Evolutionary conservation across 2,888 invertebrate genomes (phyloP), one percentile per base, ranked within the genome.

Genomic region (Nephrotoma appendiculata): DNA sequence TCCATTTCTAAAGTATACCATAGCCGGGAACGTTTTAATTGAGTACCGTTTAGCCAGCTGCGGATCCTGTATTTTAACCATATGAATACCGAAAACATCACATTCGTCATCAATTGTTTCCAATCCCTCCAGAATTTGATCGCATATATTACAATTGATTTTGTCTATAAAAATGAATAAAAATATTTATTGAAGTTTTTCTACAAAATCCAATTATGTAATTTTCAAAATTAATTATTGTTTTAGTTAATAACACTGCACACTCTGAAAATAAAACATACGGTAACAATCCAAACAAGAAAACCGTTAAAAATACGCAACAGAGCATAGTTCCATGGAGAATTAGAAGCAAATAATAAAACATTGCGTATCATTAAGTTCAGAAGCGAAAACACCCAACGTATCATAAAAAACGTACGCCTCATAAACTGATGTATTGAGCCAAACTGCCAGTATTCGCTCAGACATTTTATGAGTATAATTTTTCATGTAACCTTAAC

Each of bases 31-130:
- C 86, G 98, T 98, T 91, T 98, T 98, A 88, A 98, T 98, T 87
- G 97, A 97, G 92, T 98, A 98, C 89, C 97, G 94, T 91, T 98
- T 98, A 6, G 98, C 98, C 87, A 98, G 91, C 90, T 96, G 96
- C 0, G 96, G 96, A 92, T 98, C 98, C 91, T 96, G 96, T 89
- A 98, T 98, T 90, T 97, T 96, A 0, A 98, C 98, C 94, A 98
- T 95, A 89, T 98, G 97, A 89, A 98, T 98, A 86, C 98, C 98
- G 90, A 96, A 98, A 0, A 97, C 96, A 90, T 97, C 97, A 89
- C 96, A 97, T 91, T 98, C 97, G 89, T 98, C 97, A 90, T 98
- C 98, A 88, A 98, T 95, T 88, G 95, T 94, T 90, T 98, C 98
- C 87, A 98, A 91, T 87, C 96, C 97, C 89, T 97, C 96, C 87